Base-by-base conservation (phyloP, 53 echinoderm and acorn worm species). In the Glandiceps talaboti region DNA sequence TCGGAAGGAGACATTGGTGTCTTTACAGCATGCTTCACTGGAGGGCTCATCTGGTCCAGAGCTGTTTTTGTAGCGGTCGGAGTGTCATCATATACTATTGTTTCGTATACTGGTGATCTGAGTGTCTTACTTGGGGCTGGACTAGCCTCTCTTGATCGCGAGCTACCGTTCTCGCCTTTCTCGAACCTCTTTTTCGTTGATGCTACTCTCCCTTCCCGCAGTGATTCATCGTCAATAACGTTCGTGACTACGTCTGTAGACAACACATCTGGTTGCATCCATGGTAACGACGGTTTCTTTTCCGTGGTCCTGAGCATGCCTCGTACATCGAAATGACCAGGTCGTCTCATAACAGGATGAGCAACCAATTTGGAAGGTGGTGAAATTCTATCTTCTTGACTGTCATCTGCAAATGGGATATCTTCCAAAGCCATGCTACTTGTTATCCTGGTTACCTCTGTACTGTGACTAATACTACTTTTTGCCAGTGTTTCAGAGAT, bases 251-350 rank as follows among this genome's bases (percentile, higher is more conserved):
- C 20, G 20, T 12, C 6, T 45, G 6, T 45, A n/a, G n/a, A n/a
- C n/a, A n/a, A n/a, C 10, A 84, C 81, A 26, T 88, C 87, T 0
- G 87, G 85, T 27, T 85, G 80, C 29, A 85, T 83, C 31, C 85
- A 85, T 1, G 82, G 85, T 28, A 77, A 76, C 77, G 85, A 85
- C 27, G 85, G 64, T 75, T 92, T 96, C 28, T 85, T 88, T 20
- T 92, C 92, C 29, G 96, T 96, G 79, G 92, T 90, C 30, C 92
- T 90, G 31, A 96, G 87, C 80, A 92, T 77, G 14, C 92, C 88
- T 82, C 86, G 86, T 0, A 86, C 92, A 76, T 90, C 92, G 33
- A 92, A 96, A 1, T 92, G 89, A 28, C 96, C 96, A 25, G 86
- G 88, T 75, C 77, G 85, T 28, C 89, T 89, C n/a, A 88, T 73